Base-by-base conservation (phyloP, 2,113 vertebrate genomes). In the Nyctereutes procyonoides region DNA sequence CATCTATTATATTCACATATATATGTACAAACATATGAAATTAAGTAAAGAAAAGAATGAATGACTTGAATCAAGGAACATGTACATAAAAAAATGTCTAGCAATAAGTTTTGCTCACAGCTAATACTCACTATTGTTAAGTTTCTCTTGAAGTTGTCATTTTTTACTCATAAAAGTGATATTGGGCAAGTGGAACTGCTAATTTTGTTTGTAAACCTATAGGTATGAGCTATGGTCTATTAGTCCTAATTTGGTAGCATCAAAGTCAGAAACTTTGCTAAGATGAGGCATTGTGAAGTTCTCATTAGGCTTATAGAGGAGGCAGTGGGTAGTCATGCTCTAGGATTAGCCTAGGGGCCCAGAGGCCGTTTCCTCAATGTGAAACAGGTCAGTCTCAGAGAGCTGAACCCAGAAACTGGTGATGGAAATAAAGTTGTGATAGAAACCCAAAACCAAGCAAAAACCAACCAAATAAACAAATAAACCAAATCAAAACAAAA, bases 41-140 rank as follows among this genome's bases (percentile, higher is more conserved):
- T 94, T 95, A 87, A 89, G 20, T 58, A 9, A 97, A 92, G 30
- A 32, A 38, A 94, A 11, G 26, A 51, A 77, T 77, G 38, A 88
- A 83, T 81, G 10, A n/a, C 26, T 76, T 53, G 13, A 73, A 55
- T 96, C 55, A 77, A 86, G 13, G 2, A 88, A 91, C 85, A 71
- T 16, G 5, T 2, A 85, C 51, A 11, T 82, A 1, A 11, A 56
- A 93, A 95, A 51, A 2, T 28, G 0, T 60, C 48, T 74, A 48
- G 32, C 62, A 28, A 22, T 69, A 55, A 80, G 12, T 77, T 91
- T 96, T 83, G 24, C 14, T 67, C 24, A 58, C 4, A 58, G 48
- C 2, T 43, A 20, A 63, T 69, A 79, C 11, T 35, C 32, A 91
- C 0, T 55, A 43, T 60, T 51, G 48, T 67, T 76, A 86, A 82